Conservation (phyloP, 2,797 vertebrate species). For the Notolabrus celidotus region DNA sequence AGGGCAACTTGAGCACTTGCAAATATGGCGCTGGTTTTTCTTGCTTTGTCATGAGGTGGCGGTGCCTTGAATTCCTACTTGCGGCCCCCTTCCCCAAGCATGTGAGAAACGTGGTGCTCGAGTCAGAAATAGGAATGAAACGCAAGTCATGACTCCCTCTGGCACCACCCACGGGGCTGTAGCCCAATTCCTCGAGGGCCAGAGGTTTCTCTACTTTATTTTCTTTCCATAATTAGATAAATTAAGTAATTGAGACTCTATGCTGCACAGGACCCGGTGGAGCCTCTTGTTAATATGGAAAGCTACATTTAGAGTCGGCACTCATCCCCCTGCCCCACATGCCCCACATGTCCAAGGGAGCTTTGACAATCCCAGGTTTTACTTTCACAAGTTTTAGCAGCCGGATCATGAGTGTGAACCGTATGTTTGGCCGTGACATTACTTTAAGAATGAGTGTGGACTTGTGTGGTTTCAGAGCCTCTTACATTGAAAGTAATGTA, state of each 20-base stretch:
- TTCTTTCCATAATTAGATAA: constrained; percentile 76
- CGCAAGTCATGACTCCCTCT: constrained; percentile 66
- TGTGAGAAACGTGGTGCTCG: constrained; percentile 75
- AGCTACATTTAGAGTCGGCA: constrained; percentile 52
- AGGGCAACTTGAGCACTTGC: constrained; percentile 66
- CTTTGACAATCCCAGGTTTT: constrained; percentile 77
- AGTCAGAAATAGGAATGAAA: constrained; percentile 82
- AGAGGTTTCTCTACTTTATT: constrained; percentile 73
- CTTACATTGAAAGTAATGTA: constrained; percentile 4
- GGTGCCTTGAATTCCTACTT: constrained; percentile 81
- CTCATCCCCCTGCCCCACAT: constrained; percentile 1
- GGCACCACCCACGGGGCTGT: constrained; percentile 57
- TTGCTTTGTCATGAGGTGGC: constrained; percentile 78
- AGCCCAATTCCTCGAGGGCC: constrained; percentile 78
- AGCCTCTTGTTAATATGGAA: constrained; percentile 64
- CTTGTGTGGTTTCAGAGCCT: constrained; percentile 25
- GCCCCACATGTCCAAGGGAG: constrained; percentile 52
- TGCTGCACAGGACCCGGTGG: constrained; percentile 65
- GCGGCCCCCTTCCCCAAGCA: constrained; percentile 66
- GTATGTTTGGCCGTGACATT: constrained; percentile 35
- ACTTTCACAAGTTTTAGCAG: constrained; percentile 49
- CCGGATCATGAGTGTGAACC: constrained; percentile 33
- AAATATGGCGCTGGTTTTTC: constrained; percentile 53
- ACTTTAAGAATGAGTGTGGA: constrained; percentile 39
- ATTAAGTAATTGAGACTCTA: constrained; percentile 71